A percentile compares a stretch with the other conserved stretches of the same genome.
Evolutionary conservation across 2,797 vertebrate genomes (phyloP).

Genomic region (Pachyuromys duprasi): DNA sequence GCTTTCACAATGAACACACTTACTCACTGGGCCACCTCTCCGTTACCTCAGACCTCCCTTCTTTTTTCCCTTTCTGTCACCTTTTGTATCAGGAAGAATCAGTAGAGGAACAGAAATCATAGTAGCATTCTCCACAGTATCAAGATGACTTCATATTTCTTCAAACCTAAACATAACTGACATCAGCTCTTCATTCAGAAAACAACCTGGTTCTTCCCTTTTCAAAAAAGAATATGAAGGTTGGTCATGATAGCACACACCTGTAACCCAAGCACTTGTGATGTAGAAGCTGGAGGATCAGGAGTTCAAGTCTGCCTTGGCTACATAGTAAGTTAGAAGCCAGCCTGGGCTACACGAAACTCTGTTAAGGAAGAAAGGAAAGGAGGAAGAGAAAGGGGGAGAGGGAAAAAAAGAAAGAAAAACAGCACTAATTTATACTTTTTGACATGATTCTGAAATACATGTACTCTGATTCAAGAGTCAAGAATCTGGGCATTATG

Average conservation of each 20-base stretch:
- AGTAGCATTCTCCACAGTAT: not conserved
- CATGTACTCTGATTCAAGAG: not conserved
- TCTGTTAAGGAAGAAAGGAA: not conserved
- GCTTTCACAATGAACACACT: not conserved
- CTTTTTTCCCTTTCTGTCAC: not conserved
- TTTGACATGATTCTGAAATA: not conserved
- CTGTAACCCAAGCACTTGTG: not conserved
- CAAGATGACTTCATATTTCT: not conserved
- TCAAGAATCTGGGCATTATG: not conserved
- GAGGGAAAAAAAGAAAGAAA: not conserved
- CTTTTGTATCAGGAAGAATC: constrained; percentile 35
- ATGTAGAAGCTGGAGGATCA: not conserved
- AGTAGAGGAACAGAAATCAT: not conserved
- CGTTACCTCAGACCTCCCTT: not conserved
- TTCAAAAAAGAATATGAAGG: not conserved
- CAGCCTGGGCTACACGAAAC: not conserved
- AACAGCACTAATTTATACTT: not conserved
- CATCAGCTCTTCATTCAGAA: constrained; percentile 10
- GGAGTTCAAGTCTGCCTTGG: not conserved
- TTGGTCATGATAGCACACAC: not conserved
- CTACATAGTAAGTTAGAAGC: not conserved
- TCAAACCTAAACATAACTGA: constrained; percentile 28
- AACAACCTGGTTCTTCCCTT: constrained; percentile 19
- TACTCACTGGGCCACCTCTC: not conserved
- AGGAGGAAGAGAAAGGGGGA: rapidly evolving